Evolutionary conservation across 2,888 invertebrate species (phyloP), one percentile per base, ranked within the genome.

Genomic region (Caenorhabditis angaria): DNA sequence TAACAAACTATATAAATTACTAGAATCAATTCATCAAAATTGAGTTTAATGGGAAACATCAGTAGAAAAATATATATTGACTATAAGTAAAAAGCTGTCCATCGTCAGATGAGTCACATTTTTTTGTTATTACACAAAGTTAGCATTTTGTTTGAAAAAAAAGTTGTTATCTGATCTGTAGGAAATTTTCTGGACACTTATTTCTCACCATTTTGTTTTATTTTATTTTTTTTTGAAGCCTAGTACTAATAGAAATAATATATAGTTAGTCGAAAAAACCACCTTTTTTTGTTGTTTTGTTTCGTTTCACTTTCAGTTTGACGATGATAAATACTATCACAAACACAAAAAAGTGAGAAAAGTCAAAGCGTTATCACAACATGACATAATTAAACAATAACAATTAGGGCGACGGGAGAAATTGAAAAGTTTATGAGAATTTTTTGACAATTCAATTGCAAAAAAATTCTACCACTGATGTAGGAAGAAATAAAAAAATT

Each of bases 371-470:
- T 41, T 41, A 41, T 41, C 41, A 41, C 41, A 41, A 41, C 41
- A 41, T 41, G 41, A 41, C 41, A 41, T 41, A 41, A 12, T 41
- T 41, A 41, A 41, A 41, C 41, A 41, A 41, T 41, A 41, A 41
- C 41, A 41, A 41, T 41, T 41, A 41, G 41, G 41, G 41, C 41
- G 18, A 32, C 10, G 32, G 32, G 41, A 41, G 41, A 41, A 41
- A 41, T 41, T 41, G 41, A 41, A 18, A 41, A 41, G 41, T 41
- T 41, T 41, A n/a, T 5, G 6, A 14, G 41, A 41, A 41, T 41
- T 41, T 41, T 41, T 41, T 41, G 18, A 41, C 14, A 41, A 41
- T 41, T 41, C 18, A 12, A 10, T 18, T 18, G 41, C 41, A 41
- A 18, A 41, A 41, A 32, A 41, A 41, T 41, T 41, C 41, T n/a